A percentile compares a stretch with the other conserved stretches of the same genome.
phyloP scores from a whole-genome alignment of 2,888 invertebrate genomes.

The Eupithecia tripunctaria region DNA sequence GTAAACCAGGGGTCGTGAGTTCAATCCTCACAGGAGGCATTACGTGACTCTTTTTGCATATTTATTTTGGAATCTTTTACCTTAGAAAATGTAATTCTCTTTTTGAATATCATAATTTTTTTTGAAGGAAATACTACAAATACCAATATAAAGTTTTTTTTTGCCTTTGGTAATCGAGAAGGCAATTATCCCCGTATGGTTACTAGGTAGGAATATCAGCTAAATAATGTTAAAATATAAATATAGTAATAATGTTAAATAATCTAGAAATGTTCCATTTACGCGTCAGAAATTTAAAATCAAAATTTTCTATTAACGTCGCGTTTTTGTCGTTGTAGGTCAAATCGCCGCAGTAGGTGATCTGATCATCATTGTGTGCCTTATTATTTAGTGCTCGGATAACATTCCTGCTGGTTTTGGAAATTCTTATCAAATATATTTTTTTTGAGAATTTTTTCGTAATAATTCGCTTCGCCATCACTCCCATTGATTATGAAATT shows the following conservation, averaged over 20 bases:
- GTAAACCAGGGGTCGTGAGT: constrained; percentile 94
- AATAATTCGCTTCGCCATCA: neutral
- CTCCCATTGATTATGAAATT: neutral
- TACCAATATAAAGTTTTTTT: neutral
- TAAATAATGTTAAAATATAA: neutral
- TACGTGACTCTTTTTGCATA: constrained; percentile 26
- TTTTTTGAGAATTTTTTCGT: neutral
- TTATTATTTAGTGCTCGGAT: neutral
- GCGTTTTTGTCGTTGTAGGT: neutral
- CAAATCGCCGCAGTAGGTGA: neutral
- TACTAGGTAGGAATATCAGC: neutral
- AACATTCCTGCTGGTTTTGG: neutral
- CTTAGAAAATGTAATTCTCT: neutral
- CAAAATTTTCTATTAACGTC: no score
- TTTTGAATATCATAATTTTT: neutral
- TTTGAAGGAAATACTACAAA: neutral
- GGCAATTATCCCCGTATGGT: neutral
- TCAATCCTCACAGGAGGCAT: constrained; percentile 92
- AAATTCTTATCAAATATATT: neutral
- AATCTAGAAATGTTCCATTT: no score
- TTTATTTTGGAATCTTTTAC: neutral
- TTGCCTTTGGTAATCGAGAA: neutral
- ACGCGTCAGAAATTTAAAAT: no score
- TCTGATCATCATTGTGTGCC: neutral
- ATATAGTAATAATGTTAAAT: no score